A percentile compares a stretch with the other conserved stretches of the same genome.
phyloP scores from a whole-genome alignment of 2,113 vertebrate genomes.

The Microtus oregoni region DNA sequence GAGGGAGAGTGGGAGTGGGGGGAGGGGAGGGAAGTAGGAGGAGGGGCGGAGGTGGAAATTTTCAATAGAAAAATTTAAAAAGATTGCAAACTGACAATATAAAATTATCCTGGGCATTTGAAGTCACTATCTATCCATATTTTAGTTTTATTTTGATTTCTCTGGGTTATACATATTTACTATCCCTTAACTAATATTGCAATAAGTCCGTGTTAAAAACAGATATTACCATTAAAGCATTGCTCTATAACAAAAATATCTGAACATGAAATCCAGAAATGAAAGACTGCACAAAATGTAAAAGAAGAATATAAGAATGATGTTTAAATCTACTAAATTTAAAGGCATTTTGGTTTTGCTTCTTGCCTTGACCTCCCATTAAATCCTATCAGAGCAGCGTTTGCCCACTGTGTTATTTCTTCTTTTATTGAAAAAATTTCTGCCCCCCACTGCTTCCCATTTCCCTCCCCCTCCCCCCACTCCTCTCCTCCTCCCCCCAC shows the following conservation, averaged over 20 bases:
- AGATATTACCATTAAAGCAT: background rate
- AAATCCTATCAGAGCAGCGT: background rate
- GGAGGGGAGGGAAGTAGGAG: too few species aligned
- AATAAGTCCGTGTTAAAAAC: slow-evolving; percentile 14
- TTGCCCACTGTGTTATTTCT: background rate
- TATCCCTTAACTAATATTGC: background rate
- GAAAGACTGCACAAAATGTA: slow-evolving; percentile 1
- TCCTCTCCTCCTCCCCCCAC: too few species aligned
- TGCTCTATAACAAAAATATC: background rate
- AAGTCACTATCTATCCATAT: background rate
- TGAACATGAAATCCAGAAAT: background rate
- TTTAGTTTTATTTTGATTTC: slow-evolving; percentile 33
- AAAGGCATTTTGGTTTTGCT: background rate
- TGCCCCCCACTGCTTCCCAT: too few species aligned
- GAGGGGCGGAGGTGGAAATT: too few species aligned
- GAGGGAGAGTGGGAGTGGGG: too few species aligned
- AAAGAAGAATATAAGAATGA: background rate
- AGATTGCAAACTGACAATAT: background rate
- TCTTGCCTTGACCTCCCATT: background rate
- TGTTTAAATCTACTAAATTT: background rate
- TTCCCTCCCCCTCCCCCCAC: too few species aligned
- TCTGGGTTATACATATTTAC: slow-evolving; percentile 23
- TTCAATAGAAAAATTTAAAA: too few species aligned
- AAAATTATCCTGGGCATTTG: background rate
- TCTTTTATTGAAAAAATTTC: background rate